Conservation (phyloP, 2,797 vertebrate genomes). For the Channa striata region DNA sequence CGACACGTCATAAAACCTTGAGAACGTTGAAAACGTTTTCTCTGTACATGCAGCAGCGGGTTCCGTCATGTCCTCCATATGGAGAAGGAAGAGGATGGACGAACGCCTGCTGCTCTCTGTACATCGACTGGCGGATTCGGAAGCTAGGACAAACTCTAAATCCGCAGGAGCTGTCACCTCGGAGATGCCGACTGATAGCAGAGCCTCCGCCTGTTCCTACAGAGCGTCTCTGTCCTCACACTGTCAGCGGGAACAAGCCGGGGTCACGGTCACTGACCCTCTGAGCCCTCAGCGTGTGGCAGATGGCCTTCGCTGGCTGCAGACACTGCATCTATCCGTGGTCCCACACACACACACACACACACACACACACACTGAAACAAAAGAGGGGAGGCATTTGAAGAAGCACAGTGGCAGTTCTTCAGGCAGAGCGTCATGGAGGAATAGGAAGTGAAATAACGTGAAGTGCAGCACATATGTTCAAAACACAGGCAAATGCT, state of each 20-base stretch:
- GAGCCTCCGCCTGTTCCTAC: background rate
- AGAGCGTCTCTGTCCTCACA: conserved; percentile 17
- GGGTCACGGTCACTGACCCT: conserved; percentile 49
- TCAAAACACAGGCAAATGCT: conserved; percentile 24
- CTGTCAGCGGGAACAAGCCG: conserved; percentile 17
- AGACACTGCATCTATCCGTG: no score
- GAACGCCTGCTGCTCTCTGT: background rate
- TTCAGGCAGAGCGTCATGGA: conserved; percentile 10
- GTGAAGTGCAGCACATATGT: conserved; percentile 18
- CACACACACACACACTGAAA: background rate
- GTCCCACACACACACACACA: conserved; percentile 7
- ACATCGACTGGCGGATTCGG: conserved; percentile 4
- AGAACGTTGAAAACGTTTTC: no score
- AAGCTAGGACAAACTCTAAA: background rate
- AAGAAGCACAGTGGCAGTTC: conserved; percentile 41
- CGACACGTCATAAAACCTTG: no score
- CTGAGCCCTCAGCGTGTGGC: conserved; percentile 26
- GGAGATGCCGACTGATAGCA: background rate
- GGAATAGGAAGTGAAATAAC: conserved; percentile 67
- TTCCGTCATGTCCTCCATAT: no score
- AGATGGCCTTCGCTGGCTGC: conserved; percentile 49
- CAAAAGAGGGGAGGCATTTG: background rate
- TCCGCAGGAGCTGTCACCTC: background rate
- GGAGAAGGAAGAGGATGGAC: background rate
- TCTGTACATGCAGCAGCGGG: no score